Conservation (phyloP, 2,113 vertebrate genomes). For the Notechis scutatus region DNA sequence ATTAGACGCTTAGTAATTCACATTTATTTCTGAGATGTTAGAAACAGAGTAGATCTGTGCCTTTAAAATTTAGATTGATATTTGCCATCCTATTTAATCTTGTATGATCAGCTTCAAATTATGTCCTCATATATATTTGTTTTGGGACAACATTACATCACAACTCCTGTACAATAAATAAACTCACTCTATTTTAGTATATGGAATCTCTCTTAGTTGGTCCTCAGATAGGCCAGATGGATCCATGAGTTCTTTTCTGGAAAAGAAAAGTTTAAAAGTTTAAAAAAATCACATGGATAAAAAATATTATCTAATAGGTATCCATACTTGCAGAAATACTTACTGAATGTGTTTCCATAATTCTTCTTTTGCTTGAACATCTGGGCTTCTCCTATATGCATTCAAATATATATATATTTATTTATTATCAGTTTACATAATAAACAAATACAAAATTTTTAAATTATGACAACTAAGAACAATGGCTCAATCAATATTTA, state of each 20-base stretch:
- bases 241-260: slow-evolving; percentile 85
- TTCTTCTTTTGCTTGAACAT: slow-evolving; percentile 87
- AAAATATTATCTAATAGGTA: not conserved
- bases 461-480: slow-evolving; percentile 5
- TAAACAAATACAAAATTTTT: not conserved
- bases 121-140: not conserved
- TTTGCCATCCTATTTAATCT: not conserved
- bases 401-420: slow-evolving; percentile 17
- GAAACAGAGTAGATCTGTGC: not conserved
- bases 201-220: slow-evolving; percentile 89
- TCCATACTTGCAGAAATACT: slow-evolving; percentile 53
- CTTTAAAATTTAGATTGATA: not conserved
- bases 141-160: not conserved
- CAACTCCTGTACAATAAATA: not conserved
- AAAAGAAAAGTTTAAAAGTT: slow-evolving; percentile 38
- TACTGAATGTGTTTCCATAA: slow-evolving; percentile 91
- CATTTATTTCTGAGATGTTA: not conserved
- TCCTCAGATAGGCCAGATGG: slow-evolving; percentile 83
- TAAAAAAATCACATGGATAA: slow-evolving; percentile 13
- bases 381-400: slow-evolving; percentile 84
- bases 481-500: slow-evolving; percentile 8
- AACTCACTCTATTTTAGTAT: slow-evolving; percentile 88
- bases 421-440: not conserved
- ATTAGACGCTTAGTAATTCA: not conserved
- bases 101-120: not conserved